These are phyloP conservation scores for Melitaea cinxia DNA, from an alignment of 1,140 invertebrate genomes.

Conservation along the genomic window DNA sequence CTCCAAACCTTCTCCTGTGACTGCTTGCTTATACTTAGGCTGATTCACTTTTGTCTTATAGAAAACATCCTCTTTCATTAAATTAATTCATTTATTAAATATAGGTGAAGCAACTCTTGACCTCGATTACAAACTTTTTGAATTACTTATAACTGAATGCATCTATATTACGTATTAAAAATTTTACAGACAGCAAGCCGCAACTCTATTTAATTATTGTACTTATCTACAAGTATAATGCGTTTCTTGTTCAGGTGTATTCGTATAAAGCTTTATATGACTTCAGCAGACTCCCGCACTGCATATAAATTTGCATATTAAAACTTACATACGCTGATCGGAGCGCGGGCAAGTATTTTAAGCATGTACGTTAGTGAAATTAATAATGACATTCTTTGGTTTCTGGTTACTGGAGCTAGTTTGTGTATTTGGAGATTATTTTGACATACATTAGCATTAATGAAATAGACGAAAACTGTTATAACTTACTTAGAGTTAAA, in stretches of 20 bases:
- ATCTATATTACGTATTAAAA: slow-evolving; percentile 25
- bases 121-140: not conserved
- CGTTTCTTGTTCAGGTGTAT: slow-evolving; percentile 34
- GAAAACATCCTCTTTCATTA: no score
- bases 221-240: slow-evolving; percentile 31
- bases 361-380: not conserved
- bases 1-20: no score
- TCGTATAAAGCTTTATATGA: slow-evolving; percentile 23
- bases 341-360: not conserved
- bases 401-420: no score
- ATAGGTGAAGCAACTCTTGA: no score
- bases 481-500: no score
- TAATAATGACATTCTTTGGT: no score
- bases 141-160: slow-evolving; percentile 35
- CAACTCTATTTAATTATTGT: slow-evolving; percentile 42
- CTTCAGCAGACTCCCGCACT: slow-evolving; percentile 21
- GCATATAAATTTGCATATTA: slow-evolving; percentile 30
- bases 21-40: no score
- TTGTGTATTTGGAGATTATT: no score
- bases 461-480: no score
- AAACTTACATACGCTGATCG: slow-evolving; percentile 15
- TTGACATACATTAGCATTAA: no score
- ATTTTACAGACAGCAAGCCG: slow-evolving; percentile 29
- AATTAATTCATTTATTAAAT: no score
- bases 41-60: no score